Base-by-base conservation (phyloP, 2,888 invertebrate genomes). In the Antheraea assamensis region DNA sequence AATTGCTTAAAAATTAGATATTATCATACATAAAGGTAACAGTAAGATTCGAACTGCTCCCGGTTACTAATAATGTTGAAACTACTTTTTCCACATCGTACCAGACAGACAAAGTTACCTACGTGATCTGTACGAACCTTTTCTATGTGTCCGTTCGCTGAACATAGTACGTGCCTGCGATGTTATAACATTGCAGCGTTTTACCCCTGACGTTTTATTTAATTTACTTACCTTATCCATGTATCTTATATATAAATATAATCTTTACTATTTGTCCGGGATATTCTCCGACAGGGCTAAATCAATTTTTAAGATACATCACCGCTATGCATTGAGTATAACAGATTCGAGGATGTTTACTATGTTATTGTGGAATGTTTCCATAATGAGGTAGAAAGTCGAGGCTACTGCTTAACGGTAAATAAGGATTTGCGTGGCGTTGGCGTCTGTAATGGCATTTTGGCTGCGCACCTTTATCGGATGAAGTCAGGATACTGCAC, bases 161-260 rank as follows among this genome's bases (percentile, higher is more conserved):
- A 68, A 68, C 68, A n/a, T 35, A n/a, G 10, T 68, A 68, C 68
- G 68, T 68, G 68, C 35, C 68, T 35, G 17, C 66, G 21, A 66
- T 31, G 61, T 24, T 61, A 27, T 61, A 27, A 61, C 17, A 61
- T 27, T 61, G 19, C 15, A 24, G 8, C 13, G 61, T 64, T 64
- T 64, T 64, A 58, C 3, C 5, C n/a, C 13, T 24, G n/a, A 58
- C 19, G 21, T 19, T 52, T 21, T 19, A 21, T 52, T 21, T 52
- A 7, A 52, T 52, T 19, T 52, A 52, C 52, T 21, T 52, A 52
- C 7, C 52, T 52, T 21, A 52, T 52, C 21, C 42, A 42, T 42
- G n/a, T n/a, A 42, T 13, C 52, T 52, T 19, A 21, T 52, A 52
- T 21, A 58, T 58, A 24, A 58, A 24, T 58, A 21, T 52, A n/a